phyloP scores from a whole-genome alignment of 2,113 vertebrate genomes.

The Cryptotis parvus region DNA sequence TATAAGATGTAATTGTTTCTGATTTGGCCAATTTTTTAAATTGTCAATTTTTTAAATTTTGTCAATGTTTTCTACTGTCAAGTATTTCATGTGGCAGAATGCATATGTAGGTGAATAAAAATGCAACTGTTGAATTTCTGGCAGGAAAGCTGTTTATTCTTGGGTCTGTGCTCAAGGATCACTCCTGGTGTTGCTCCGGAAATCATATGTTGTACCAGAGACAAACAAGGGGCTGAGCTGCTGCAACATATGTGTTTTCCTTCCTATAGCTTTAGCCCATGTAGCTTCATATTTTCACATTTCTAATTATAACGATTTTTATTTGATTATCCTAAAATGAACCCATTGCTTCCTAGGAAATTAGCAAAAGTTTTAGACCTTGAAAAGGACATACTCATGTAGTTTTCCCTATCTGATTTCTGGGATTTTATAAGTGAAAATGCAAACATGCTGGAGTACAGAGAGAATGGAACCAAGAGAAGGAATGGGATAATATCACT shows the following conservation, averaged over 20 bases:
- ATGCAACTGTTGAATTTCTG: background rate
- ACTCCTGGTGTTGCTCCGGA: too few species aligned
- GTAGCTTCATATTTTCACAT: too few species aligned
- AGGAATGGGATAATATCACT: background rate
- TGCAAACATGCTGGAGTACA: background rate
- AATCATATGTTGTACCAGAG: too few species aligned
- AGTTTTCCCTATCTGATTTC: background rate
- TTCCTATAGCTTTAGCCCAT: too few species aligned
- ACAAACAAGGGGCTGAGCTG: too few species aligned
- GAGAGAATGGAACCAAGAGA: background rate
- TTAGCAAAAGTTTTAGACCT: background rate
- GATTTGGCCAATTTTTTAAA: background rate
- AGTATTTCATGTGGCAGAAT: background rate
- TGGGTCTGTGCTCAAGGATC: too few species aligned
- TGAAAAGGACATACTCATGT: background rate
- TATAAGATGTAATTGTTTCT: background rate
- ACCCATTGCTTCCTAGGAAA: constrained; percentile 5
- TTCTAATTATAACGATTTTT: background rate
- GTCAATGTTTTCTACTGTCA: background rate
- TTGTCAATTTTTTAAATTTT: background rate
- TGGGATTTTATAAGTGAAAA: background rate
- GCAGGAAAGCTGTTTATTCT: too few species aligned
- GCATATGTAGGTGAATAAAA: background rate
- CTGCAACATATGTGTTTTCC: too few species aligned
- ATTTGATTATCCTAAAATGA: background rate